phyloP scores from a whole-genome alignment of 2,888 invertebrate genomes.

The Octodonta nipae region DNA sequence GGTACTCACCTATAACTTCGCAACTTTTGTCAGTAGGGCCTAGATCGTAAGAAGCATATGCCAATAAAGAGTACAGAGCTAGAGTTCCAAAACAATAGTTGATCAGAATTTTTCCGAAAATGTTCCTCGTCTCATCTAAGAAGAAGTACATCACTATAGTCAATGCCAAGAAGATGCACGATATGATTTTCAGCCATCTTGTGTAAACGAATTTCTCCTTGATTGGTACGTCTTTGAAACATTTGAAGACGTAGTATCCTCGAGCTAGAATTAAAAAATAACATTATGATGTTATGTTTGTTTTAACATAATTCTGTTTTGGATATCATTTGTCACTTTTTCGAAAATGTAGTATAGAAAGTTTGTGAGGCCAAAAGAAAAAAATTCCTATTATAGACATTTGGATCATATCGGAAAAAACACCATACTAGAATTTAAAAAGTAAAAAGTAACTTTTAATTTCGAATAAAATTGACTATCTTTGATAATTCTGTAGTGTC shows the following conservation, averaged over 20 bases:
- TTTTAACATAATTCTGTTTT: too few relatives aligned
- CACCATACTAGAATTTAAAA: too few relatives aligned
- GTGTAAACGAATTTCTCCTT: conserved; percentile 17
- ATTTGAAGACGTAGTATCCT: conserved; percentile 15
- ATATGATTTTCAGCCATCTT: conserved; percentile 20
- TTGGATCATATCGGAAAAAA: too few relatives aligned
- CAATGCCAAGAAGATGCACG: conserved; percentile 18
- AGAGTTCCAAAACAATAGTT: conserved; percentile 21
- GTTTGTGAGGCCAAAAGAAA: too few relatives aligned
- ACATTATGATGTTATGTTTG: too few relatives aligned
- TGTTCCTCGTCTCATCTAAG: conserved; percentile 18
- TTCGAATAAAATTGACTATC: too few relatives aligned
- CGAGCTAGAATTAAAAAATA: too few relatives aligned
- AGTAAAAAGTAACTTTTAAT: too few relatives aligned
- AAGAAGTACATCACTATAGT: conserved; percentile 20
- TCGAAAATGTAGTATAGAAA: too few relatives aligned
- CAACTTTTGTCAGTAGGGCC: conserved; percentile 10
- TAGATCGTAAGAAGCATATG: conserved; percentile 11
- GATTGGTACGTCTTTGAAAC: conserved; percentile 4
- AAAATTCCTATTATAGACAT: too few relatives aligned
- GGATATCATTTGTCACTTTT: too few relatives aligned
- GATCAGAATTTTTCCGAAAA: conserved; percentile 24
- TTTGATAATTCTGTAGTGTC: too few relatives aligned
- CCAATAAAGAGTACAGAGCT: conserved; percentile 14
- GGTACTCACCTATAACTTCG: conserved; percentile 14